A percentile compares a stretch with the other conserved stretches of the same genome.
Evolutionary conservation across 2,113 vertebrate species (phyloP).

Genomic region (Microcebus lehilahytsara): DNA sequence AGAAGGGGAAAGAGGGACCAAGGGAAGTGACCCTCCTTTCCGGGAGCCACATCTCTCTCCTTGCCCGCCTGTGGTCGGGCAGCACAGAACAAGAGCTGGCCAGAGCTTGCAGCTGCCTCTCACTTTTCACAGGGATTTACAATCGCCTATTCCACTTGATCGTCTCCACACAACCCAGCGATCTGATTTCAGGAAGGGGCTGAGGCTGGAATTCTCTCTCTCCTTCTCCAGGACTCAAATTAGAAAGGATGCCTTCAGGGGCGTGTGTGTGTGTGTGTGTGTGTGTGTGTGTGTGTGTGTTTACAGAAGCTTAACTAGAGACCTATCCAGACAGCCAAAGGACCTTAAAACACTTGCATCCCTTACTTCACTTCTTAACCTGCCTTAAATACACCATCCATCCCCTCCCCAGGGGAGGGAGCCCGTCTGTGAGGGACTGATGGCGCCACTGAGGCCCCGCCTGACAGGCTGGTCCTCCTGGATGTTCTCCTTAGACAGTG

Average conservation of each 20-base stretch:
- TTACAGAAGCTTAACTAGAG: neutral
- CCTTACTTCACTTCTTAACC: neutral
- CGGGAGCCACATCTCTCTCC: neutral
- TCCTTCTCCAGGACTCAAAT: neutral
- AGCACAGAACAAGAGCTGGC: neutral
- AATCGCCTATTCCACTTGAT: neutral
- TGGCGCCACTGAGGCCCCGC: fast-evolving
- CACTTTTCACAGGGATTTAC: neutral
- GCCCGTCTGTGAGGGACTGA: neutral
- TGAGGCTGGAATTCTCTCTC: neutral
- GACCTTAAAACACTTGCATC: neutral
- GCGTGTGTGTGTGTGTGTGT: no score
- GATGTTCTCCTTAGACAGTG: neutral
- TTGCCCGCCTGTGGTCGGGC: neutral
- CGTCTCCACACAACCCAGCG: neutral
- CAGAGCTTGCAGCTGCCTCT: neutral
- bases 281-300: no score
- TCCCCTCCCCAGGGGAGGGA: neutral
- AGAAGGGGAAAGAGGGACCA: neutral
- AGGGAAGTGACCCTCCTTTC: neutral
- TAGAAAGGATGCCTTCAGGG: neutral
- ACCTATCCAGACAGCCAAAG: neutral
- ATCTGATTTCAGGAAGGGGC: neutral
- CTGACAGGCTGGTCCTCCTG: neutral
- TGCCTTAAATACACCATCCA: no score